A percentile compares a stretch with the other conserved stretches of the same genome.
Conservation (phyloP, 2,113 vertebrate genomes). For the Raja brachyura region DNA sequence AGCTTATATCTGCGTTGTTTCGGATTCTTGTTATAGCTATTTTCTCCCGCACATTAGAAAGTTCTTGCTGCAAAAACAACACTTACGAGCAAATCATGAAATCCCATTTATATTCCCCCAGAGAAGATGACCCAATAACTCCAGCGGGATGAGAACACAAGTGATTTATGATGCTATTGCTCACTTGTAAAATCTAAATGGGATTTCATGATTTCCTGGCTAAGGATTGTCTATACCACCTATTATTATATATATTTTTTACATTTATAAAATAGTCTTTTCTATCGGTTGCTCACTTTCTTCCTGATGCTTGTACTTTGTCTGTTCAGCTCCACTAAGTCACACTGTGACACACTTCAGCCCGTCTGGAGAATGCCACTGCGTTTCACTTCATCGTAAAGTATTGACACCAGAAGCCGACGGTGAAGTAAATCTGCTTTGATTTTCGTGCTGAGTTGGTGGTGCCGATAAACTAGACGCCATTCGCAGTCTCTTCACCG, state of each 20-base stretch:
- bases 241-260: conserved; percentile 12
- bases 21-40: neutral
- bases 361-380: neutral
- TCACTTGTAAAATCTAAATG: conserved; percentile 6
- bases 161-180: conserved; percentile 26
- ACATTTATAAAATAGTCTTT: neutral
- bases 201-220: conserved; percentile 15
- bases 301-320: neutral
- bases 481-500: neutral
- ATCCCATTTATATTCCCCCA: conserved; percentile 4
- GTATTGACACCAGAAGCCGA: neutral
- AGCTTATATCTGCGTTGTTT: neutral
- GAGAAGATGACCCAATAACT: conserved; percentile 17
- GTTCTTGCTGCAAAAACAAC: neutral
- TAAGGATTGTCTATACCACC: conserved; percentile 13
- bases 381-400: neutral
- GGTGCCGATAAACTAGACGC: neutral
- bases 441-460: too few relatives aligned
- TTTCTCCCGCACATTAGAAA: conserved; percentile 11
- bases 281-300: neutral
- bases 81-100: conserved; percentile 8
- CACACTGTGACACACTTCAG: neutral
- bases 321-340: neutral
- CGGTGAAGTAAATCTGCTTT: neutral
- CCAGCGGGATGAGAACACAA: neutral